Percentiles rank a stretch among this genome's conserved stretches.
phyloP scores from a whole-genome alignment of 37 sponge, comb jelly and placozoan species.

The Ephydatia muelleri region DNA sequence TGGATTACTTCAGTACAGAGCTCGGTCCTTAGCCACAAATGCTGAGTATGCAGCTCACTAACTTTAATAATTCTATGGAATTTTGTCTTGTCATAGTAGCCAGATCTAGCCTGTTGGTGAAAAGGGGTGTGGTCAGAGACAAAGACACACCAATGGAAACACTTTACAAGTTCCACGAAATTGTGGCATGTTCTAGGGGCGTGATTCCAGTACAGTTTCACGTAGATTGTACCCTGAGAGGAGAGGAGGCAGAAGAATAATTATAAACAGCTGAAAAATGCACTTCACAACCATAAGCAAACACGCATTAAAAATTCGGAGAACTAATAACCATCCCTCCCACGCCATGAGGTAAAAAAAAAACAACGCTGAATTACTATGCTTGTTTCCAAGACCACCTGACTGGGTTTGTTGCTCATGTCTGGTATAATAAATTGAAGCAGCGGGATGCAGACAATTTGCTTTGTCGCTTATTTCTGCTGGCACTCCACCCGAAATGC shows the following conservation, averaged over 20 bases:
- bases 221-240: slow-evolving; percentile 74
- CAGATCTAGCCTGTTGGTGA: slow-evolving; percentile 58
- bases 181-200: slow-evolving; percentile 94
- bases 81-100: slow-evolving; percentile 88
- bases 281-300: background rate
- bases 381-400: slow-evolving; percentile 75
- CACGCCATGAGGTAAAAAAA: background rate
- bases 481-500: slow-evolving; percentile 2
- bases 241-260: background rate
- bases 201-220: slow-evolving; percentile 97
- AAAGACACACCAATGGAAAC: slow-evolving; percentile 2
- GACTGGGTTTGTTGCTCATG: slow-evolving; percentile 35
- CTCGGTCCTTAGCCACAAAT: background rate
- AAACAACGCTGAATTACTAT: slow-evolving; percentile 55
- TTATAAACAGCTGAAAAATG: background rate
- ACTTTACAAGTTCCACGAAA: slow-evolving; percentile 82
- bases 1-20: background rate
- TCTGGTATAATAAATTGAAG: no score
- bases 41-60: slow-evolving; percentile 1
- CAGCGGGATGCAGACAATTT: background rate
- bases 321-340: background rate
- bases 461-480: background rate
- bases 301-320: background rate
- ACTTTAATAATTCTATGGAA: slow-evolving; percentile 97
- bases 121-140: background rate